phyloP scores from a whole-genome alignment of 2,888 invertebrate genomes.

The Slavum lentiscoides region DNA sequence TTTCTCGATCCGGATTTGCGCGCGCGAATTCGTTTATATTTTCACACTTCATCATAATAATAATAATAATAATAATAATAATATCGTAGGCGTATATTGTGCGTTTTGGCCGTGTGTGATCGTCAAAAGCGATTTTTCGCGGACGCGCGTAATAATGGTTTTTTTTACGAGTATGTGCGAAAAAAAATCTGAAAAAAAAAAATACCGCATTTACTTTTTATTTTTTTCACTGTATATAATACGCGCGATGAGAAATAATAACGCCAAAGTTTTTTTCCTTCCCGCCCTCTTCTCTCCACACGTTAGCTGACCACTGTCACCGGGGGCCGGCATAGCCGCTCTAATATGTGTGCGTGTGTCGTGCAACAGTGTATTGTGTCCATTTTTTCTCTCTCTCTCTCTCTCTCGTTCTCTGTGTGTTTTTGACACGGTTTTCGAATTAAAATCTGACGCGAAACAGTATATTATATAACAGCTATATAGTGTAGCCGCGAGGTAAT shows the following conservation, averaged over 20 bases:
- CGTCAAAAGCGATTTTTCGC: neutral
- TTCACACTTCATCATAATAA: neutral
- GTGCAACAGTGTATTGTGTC: too few relatives aligned
- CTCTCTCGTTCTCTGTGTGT: neutral
- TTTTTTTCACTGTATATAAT: neutral
- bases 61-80: too few relatives aligned
- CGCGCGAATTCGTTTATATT: slow-evolving; percentile 24
- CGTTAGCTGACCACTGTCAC: too few relatives aligned
- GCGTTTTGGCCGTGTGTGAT: too few relatives aligned
- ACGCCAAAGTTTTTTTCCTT: slow-evolving; percentile 31
- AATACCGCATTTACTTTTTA: slow-evolving; percentile 20
- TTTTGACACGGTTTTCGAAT: slow-evolving; percentile 52
- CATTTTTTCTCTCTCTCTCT: neutral
- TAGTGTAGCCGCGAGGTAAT: slow-evolving; percentile 18
- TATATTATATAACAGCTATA: too few relatives aligned
- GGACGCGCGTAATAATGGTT: slow-evolving; percentile 9
- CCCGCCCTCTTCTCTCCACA: neutral
- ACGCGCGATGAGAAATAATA: slow-evolving; percentile 39
- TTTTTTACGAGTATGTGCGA: neutral
- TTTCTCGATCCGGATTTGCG: slow-evolving; percentile 38
- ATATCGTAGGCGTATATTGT: neutral
- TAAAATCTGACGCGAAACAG: slow-evolving; percentile 43
- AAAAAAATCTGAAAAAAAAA: slow-evolving; percentile 34
- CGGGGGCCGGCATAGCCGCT: neutral
- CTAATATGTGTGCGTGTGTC: too few relatives aligned